phyloP scores from a whole-genome alignment of 2,797 vertebrate genomes.

The Simalia tracyae region DNA sequence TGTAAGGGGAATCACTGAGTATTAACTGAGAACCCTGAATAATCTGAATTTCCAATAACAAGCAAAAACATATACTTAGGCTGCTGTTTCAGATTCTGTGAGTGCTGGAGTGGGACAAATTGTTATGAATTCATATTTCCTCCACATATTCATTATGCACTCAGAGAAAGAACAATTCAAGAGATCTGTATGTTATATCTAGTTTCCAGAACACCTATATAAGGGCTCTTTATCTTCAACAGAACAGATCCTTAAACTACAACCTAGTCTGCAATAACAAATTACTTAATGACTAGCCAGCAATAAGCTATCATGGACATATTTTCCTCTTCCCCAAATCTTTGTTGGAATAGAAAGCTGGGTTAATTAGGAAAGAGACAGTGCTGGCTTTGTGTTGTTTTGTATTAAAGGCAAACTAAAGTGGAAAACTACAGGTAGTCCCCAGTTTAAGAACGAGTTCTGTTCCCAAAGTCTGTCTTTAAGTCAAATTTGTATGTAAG shows the following conservation, averaged over 20 bases:
- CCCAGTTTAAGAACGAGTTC: no score
- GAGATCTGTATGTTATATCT: not conserved
- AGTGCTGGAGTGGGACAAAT: not conserved
- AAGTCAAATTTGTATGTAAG: no score
- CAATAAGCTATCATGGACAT: not conserved
- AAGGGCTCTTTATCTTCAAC: not conserved
- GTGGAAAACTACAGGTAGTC: not conserved
- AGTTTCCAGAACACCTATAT: not conserved
- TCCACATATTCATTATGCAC: not conserved
- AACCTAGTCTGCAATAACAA: not conserved
- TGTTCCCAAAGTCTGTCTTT: no score
- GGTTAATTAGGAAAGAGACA: not conserved
- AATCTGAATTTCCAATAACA: no score
- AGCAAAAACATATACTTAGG: no score
- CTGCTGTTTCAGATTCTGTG: no score
- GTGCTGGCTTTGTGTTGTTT: slow-evolving; percentile 1
- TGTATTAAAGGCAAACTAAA: not conserved
- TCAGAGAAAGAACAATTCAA: not conserved
- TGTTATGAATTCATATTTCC: not conserved
- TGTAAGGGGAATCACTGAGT: not conserved
- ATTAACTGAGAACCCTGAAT: no score
- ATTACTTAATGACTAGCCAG: not conserved
- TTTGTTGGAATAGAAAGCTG: not conserved
- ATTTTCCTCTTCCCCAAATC: not conserved
- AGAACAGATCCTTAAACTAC: not conserved